These are phyloP conservation scores for Sterna hirundo DNA, from an alignment of 2,113 vertebrate genomes.

Conservation along the genomic window DNA sequence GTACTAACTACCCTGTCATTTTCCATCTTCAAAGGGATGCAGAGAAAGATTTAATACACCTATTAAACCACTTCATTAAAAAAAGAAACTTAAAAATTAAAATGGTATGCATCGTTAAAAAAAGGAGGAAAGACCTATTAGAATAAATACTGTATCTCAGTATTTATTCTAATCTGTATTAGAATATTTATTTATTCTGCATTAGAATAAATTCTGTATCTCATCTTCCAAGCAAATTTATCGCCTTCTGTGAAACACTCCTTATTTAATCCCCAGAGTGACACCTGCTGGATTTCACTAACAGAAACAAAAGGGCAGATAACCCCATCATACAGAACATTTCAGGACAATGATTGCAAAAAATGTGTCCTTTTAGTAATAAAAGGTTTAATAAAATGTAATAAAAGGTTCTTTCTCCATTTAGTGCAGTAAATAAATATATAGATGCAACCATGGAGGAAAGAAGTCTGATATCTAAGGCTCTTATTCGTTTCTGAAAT, in stretches of 20 bases:
- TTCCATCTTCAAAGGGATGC: neutral
- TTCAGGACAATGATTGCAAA: neutral
- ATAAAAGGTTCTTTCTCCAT: neutral
- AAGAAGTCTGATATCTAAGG: neutral
- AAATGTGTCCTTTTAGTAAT: neutral
- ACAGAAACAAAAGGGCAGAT: neutral
- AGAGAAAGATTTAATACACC: neutral
- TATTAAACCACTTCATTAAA: neutral
- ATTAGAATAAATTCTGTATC: neutral
- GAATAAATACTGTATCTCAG: neutral
- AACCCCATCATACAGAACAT: neutral
- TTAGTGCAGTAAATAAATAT: neutral
- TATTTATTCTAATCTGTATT: too few species aligned
- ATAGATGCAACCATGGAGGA: neutral
- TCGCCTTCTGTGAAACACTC: neutral
- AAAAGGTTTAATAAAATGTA: neutral
- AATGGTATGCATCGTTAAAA: neutral
- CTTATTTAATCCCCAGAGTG: constrained; percentile 60
- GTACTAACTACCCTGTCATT: neutral
- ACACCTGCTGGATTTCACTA: constrained; percentile 61
- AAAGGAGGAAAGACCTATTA: neutral
- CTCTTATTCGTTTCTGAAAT: neutral
- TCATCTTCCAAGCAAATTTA: neutral
- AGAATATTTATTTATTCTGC: too few species aligned
- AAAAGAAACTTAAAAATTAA: neutral